These are phyloP conservation scores for Lottia gigantea DNA, from an alignment of 2,888 invertebrate species.

Conservation along the genomic window DNA sequence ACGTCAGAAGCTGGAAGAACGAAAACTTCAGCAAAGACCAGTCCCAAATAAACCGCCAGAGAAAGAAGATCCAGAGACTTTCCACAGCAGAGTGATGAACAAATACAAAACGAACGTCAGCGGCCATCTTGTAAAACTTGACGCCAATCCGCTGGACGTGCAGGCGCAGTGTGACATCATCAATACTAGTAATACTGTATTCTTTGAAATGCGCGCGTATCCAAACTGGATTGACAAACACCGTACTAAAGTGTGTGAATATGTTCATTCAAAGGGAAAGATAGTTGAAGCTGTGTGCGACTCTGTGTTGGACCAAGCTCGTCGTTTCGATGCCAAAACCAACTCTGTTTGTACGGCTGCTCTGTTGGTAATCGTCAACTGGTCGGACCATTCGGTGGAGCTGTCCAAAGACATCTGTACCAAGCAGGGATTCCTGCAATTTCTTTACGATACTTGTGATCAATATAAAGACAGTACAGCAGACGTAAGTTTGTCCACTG, in stretches of 20 bases:
- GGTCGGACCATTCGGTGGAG: not conserved
- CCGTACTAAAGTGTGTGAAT: not conserved
- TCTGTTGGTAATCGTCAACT: not conserved
- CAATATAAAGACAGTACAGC: not conserved
- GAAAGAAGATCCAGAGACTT: too few species aligned
- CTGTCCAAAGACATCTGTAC: not conserved
- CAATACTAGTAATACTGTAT: too few species aligned
- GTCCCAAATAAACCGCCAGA: too few species aligned
- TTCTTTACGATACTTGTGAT: not conserved
- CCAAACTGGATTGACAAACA: not conserved
- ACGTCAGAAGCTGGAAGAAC: too few species aligned
- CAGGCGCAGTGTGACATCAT: too few species aligned
- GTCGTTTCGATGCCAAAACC: not conserved
- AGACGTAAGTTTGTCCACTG: not conserved
- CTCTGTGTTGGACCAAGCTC: not conserved
- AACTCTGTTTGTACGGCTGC: not conserved
- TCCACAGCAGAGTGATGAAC: too few species aligned
- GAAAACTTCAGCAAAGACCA: too few species aligned
- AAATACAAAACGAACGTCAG: too few species aligned
- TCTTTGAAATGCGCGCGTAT: too few species aligned
- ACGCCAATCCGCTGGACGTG: too few species aligned
- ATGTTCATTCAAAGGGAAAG: not conserved
- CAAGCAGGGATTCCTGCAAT: not conserved
- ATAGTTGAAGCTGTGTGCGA: not conserved
- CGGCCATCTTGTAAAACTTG: too few species aligned